Evolutionary conservation across 1,140 invertebrate species (phyloP).

Genomic region (Nasonia longicornis): DNA sequence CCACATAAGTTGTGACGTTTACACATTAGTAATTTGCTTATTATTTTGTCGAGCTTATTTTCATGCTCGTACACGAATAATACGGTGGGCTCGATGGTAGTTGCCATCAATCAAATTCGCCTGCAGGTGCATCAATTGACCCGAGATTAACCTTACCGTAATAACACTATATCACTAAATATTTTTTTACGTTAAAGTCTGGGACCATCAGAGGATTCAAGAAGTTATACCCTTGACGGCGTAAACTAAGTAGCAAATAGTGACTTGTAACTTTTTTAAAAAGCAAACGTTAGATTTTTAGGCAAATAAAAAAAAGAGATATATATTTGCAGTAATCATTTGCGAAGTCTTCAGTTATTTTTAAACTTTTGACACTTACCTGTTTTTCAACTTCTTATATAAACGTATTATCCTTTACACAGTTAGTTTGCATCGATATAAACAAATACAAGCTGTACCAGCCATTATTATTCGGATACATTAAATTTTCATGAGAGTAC

Average conservation of each 20-base stretch:
- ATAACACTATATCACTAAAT: background rate
- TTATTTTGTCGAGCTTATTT: slow-evolving; percentile 22
- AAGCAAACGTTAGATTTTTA: no score
- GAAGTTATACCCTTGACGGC: no score
- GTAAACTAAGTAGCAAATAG: no score
- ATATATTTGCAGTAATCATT: background rate
- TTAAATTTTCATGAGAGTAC: slow-evolving; percentile 20
- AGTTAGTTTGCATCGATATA: background rate
- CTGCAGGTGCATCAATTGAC: slow-evolving; percentile 18
- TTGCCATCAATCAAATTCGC: slow-evolving; percentile 17
- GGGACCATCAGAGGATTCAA: background rate
- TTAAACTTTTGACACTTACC: background rate
- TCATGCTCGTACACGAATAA: background rate
- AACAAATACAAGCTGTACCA: background rate
- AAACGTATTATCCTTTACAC: no score
- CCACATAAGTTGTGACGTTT: background rate
- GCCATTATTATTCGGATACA: slow-evolving; percentile 10
- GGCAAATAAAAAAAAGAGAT: background rate
- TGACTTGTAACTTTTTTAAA: no score
- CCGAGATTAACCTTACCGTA: slow-evolving; percentile 10
- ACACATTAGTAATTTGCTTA: slow-evolving; percentile 6
- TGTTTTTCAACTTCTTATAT: background rate
- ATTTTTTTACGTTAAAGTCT: no score
- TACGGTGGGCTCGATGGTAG: background rate
- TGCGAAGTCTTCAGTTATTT: no score